Percentiles rank a stretch among this genome's conserved stretches.
Evolutionary conservation across 35 echinoderm and acorn worm species (phyloP).

Genomic region (Apostichopus japonicus): DNA sequence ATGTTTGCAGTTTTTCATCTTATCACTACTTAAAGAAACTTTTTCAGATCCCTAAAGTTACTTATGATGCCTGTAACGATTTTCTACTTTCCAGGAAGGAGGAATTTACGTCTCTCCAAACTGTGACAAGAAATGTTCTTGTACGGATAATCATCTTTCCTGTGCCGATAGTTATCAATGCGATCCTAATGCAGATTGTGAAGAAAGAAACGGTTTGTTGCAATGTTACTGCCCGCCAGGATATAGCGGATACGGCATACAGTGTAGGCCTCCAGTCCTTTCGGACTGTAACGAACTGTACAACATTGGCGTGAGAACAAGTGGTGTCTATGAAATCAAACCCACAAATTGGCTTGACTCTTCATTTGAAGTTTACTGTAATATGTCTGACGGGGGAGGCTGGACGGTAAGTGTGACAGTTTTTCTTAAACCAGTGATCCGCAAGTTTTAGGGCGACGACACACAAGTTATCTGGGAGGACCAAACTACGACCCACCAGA

Average conservation of each 20-base stretch:
- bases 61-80: background rate
- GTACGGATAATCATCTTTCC: background rate
- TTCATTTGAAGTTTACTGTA: background rate
- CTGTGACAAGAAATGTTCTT: background rate
- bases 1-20: no score
- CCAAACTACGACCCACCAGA: background rate
- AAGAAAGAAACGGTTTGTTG: background rate
- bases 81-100: background rate
- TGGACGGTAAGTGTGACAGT: background rate
- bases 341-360: background rate
- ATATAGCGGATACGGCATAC: background rate
- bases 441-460: no score
- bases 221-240: background rate
- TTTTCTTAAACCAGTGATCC: background rate
- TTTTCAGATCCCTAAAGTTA: no score
- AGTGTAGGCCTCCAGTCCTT: background rate
- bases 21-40: background rate
- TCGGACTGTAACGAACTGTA: background rate
- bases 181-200: constrained; percentile 14
- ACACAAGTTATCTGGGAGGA: background rate
- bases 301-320: background rate
- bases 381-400: background rate
- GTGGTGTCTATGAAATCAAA: background rate
- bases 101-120: background rate
- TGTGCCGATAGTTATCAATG: background rate